Conservation (phyloP, 2,797 vertebrate genomes). For the Rhynchotus rufescens region DNA sequence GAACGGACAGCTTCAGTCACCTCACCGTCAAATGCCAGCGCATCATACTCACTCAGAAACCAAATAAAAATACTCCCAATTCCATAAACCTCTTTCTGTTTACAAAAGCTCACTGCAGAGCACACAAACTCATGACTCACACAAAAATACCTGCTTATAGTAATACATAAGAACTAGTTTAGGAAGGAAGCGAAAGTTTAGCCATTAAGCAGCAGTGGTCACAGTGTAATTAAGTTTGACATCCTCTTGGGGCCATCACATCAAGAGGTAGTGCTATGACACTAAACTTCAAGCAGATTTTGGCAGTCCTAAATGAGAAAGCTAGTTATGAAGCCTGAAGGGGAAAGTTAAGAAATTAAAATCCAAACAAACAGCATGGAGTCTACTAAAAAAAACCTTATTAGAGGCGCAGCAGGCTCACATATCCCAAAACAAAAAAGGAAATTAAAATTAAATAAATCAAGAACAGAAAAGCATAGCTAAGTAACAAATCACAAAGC, state of each 20-base stretch:
- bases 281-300: neutral
- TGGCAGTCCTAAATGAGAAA: constrained; percentile 3
- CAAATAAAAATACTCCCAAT: neutral
- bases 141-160: neutral
- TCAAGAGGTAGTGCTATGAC: neutral
- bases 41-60: neutral
- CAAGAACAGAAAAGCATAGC: neutral
- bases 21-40: neutral
- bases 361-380: constrained; percentile 45
- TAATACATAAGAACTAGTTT: neutral
- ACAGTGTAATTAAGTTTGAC: constrained; percentile 9
- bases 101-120: neutral
- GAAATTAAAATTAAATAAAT: neutral
- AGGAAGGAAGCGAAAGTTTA: neutral
- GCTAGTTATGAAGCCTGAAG: constrained; percentile 20
- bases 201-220: neutral
- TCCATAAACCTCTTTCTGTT: neutral
- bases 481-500: constrained; percentile 36
- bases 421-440: neutral
- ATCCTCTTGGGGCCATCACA: neutral
- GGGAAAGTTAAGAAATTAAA: constrained; percentile 40
- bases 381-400: constrained; percentile 30
- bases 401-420: neutral
- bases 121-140: neutral
- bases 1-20: neutral